Percentiles rank a stretch among this genome's conserved stretches.
phyloP scores from a whole-genome alignment of 2,888 invertebrate genomes.

The Sacculina carcini region DNA sequence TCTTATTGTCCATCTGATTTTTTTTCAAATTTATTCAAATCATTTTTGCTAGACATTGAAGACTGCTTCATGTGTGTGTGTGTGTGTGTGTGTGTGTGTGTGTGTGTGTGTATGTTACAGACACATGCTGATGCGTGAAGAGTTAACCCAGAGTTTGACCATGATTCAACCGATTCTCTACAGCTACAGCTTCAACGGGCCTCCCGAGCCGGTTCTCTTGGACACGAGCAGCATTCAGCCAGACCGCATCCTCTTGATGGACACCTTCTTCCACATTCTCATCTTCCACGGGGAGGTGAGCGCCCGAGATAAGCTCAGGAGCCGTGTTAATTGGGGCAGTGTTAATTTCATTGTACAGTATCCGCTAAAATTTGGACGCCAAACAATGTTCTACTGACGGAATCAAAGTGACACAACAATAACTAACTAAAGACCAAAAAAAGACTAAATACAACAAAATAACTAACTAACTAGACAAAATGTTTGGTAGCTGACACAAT shows the following conservation, averaged over 20 bases:
- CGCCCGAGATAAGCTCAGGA: no score
- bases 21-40: not conserved
- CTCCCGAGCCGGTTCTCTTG: slow-evolving; percentile 84
- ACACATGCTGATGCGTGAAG: slow-evolving; percentile 91
- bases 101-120: slow-evolving; percentile 23
- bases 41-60: not conserved
- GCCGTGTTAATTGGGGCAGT: no score
- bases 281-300: slow-evolving; percentile 92
- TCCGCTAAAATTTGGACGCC: no score
- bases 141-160: slow-evolving; percentile 83
- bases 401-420: no score
- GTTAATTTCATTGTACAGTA: no score
- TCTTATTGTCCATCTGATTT: not conserved
- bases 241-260: slow-evolving; percentile 92
- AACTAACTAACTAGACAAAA: no score
- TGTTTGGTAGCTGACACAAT: no score
- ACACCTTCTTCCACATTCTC: slow-evolving; percentile 98
- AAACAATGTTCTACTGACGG: no score
- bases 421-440: not conserved
- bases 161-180: slow-evolving; percentile 99
- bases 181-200: slow-evolving; percentile 92
- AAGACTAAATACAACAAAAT: no score
- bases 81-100: slow-evolving; percentile 1
- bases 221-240: slow-evolving; percentile 94
- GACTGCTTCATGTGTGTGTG: not conserved